Evolutionary conservation across 2,888 invertebrate genomes (phyloP), one percentile per base, ranked within the genome.

Genomic region (Notocelia uddmanniana): DNA sequence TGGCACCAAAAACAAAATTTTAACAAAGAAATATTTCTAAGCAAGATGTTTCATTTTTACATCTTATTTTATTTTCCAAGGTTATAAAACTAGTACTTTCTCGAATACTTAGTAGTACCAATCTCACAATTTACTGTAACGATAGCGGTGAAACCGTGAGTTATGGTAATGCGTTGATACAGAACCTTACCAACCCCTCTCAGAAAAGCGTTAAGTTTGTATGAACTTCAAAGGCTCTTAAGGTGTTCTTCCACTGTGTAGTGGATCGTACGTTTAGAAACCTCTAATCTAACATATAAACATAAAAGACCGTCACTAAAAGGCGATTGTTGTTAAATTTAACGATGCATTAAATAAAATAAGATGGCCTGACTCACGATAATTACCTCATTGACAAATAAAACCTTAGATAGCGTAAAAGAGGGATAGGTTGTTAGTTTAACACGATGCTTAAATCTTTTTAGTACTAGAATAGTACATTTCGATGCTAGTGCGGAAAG

Each of bases 261-360:
- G 2, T 21, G 21, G n/a, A 11, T 19, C 59, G 57, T 48, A 54
- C 71, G 67, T 68, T 62, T 62, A 62, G 48, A 84, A 83, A 80
- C 80, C 80, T 83, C 80, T 89, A 89, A 91, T 91, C 91, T 91
- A 87, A 83, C 88, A 74, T 85, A 89, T 87, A 88, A 87, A 90
- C 89, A 88, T 92, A 91, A 91, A 91, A 83, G 64, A 88, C 88
- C 83, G 85, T 89, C 90, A 90, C 89, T 89, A 87, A 91, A 88
- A 90, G 85, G 85, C 85, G 86, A 91, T 92, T 90, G 90, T 92
- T 90, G 90, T 93, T 92, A 92, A 92, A 92, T 89, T 91, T 92
- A 86, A 92, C 89, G 88, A 81, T 75, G 76, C 88, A 88, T 91
- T 87, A 92, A 92, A 90, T 89, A 89, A 89, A 90, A 84, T 82